Evolutionary conservation across 2,888 invertebrate species (phyloP).

Genomic region (Ormyrus pomaceus): DNA sequence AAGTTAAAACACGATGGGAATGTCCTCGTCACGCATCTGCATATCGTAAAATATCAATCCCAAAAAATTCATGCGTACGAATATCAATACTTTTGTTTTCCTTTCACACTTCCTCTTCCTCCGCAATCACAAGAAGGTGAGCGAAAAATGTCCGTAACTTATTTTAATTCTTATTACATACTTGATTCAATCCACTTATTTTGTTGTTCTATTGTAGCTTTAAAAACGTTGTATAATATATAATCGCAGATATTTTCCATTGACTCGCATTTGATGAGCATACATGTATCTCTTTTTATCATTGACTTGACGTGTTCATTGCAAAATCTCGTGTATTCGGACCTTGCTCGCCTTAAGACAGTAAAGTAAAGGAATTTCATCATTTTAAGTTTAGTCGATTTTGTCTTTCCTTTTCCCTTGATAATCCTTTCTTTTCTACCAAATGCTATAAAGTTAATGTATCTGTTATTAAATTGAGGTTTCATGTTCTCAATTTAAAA

Average conservation of each 20-base stretch:
- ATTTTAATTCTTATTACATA: conserved; percentile 19
- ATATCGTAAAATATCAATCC: conserved; percentile 33
- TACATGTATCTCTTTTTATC: conserved; percentile 19
- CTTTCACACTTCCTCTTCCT: not conserved
- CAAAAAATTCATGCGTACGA: conserved; percentile 40
- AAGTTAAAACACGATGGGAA: conserved; percentile 26
- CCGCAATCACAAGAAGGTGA: not conserved
- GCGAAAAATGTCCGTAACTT: conserved; percentile 31
- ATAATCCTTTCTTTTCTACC: conserved; percentile 21
- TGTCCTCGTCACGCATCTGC: conserved; percentile 5
- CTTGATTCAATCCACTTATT: conserved; percentile 9
- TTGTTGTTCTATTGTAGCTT: conserved; percentile 31
- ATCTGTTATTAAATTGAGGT: conserved; percentile 7
- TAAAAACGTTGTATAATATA: conserved; percentile 37
- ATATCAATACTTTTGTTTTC: conserved; percentile 52
- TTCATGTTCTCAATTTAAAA: no score
- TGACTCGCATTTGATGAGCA: conserved; percentile 43
- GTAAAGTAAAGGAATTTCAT: conserved; percentile 29
- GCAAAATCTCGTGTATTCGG: conserved; percentile 34
- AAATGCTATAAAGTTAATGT: conserved; percentile 32
- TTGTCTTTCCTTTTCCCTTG: not conserved
- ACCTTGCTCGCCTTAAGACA: conserved; percentile 17
- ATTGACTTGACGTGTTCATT: conserved; percentile 39
- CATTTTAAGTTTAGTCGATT: conserved; percentile 4
- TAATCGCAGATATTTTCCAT: conserved; percentile 44